Percentiles rank a stretch among this genome's conserved stretches.
Evolutionary conservation across 35 echinoderm and acorn worm species (phyloP).

Genomic region (Heliocidaris tuberculata): DNA sequence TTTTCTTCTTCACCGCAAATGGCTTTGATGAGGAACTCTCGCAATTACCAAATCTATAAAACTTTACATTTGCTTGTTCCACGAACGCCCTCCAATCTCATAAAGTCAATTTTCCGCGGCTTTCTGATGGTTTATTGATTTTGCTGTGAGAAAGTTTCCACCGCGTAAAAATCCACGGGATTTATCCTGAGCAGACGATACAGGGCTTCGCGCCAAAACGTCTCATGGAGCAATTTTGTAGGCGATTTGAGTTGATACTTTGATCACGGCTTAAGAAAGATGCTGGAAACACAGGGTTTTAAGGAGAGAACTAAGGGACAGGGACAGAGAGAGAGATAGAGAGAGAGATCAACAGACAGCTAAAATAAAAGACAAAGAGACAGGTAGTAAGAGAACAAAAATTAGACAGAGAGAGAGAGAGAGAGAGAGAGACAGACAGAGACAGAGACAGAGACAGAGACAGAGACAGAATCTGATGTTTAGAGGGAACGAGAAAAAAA

Average conservation of each 20-base stretch:
- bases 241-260: not conserved
- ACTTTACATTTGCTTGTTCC: conserved; percentile 36
- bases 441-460: not conserved
- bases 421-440: not conserved
- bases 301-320: not conserved
- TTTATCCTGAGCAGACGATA: not conserved
- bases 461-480: too few species aligned
- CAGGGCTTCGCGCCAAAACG: not conserved
- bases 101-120: conserved; percentile 2
- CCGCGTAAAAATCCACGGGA: not conserved
- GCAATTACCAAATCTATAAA: conserved; percentile 44
- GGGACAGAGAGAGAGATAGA: not conserved
- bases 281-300: too few species aligned
- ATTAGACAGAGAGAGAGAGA: not conserved
- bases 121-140: conserved; percentile 23
- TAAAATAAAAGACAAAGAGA: not conserved
- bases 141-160: conserved; percentile 4
- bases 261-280: not conserved
- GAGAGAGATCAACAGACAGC: not conserved
- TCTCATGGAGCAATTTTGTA: not conserved
- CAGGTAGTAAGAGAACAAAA: not conserved
- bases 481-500: too few species aligned
- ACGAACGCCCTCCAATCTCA: not conserved
- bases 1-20: conserved; percentile 22
- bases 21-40: not conserved